These are phyloP conservation scores for Habroteleia sp. DNA, from an alignment of 2,888 invertebrate species.

Conservation along the genomic window DNA sequence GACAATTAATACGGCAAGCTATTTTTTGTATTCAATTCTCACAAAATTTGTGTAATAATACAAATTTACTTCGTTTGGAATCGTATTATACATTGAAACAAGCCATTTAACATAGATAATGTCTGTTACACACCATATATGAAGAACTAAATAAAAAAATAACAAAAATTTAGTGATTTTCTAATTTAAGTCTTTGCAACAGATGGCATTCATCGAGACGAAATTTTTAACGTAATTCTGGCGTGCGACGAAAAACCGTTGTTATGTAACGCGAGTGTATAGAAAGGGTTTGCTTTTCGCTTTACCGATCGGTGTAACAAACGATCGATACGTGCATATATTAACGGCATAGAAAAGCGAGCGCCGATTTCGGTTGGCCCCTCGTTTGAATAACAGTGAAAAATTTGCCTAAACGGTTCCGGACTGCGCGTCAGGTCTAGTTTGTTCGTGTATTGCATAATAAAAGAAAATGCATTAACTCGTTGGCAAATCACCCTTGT, in stretches of 20 bases:
- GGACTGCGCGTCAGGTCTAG: slow-evolving; percentile 72
- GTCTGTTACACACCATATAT: too few relatives aligned
- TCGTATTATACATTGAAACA: too few relatives aligned
- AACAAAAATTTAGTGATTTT: slow-evolving; percentile 10
- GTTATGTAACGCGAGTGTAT: slow-evolving; percentile 55
- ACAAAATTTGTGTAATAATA: too few relatives aligned
- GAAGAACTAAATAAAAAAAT: slow-evolving; percentile 5
- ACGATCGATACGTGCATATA: slow-evolving; percentile 80
- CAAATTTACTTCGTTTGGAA: too few relatives aligned
- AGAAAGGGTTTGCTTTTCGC: slow-evolving; percentile 68
- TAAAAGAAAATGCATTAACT: slow-evolving; percentile 78
- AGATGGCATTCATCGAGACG: slow-evolving; percentile 9
- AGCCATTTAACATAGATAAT: too few relatives aligned
- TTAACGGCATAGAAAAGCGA: slow-evolving; percentile 63
- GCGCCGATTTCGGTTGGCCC: slow-evolving; percentile 74
- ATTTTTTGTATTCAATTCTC: too few relatives aligned
- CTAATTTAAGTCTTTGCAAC: slow-evolving; percentile 1
- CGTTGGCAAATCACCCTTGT: slow-evolving; percentile 60
- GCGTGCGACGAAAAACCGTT: slow-evolving; percentile 71
- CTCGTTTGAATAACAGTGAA: slow-evolving; percentile 80
- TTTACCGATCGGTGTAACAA: slow-evolving; percentile 74
- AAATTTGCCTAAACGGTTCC: slow-evolving; percentile 81
- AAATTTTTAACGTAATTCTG: slow-evolving; percentile 33
- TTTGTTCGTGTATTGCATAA: slow-evolving; percentile 76
- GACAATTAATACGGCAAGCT: too few relatives aligned